Evolutionary conservation across 2,888 invertebrate species (phyloP), one percentile per base, ranked within the genome.

Genomic region (Entomobrya proxima): DNA sequence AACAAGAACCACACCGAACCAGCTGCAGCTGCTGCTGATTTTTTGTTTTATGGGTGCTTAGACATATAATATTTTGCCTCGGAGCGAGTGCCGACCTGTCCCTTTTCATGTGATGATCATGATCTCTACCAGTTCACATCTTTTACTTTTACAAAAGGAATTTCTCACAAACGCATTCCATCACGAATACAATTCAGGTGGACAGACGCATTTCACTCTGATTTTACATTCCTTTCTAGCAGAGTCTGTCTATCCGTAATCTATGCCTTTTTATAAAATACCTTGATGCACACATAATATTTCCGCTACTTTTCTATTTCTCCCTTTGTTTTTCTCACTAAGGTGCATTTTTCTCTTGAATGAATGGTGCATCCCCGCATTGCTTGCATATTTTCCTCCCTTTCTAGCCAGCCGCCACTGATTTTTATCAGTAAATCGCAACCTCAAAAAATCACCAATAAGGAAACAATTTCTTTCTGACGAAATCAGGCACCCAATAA

Each of bases 11-110:
- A n/a, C n/a, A n/a, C 55, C 21, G 55, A 21, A 50, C 18, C 50
- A 50, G 50, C 18, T 50, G 50, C 64, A 21, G 67, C 67, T 67
- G 67, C 13, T 64, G 27, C 2, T 61, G 18, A n/a, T 47, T 15
- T 13, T 13, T 15, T 47, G 13, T 47, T 47, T 47, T 47, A 47
- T 67, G 67, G 67, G 67, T 40, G 67, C 37, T 67, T 67, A n/a
- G n/a, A n/a, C n/a, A n/a, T n/a, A n/a, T n/a, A n/a, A n/a, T n/a
- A n/a, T n/a, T n/a, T 37, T 47, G 47, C 7, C 67, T 67, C 76
- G 76, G 55, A 67, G 67, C 67, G 67, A 67, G 58, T 82, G 82
- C 82, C 82, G 82, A 82, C 82, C 75, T 82, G 82, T 58, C 82
- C 81, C 74, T 81, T 80, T 81, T 74, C 32, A 75, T 72, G 47